A percentile compares a stretch with the other conserved stretches of the same genome.
These are phyloP conservation scores for Gerris buenoi DNA, from an alignment of 1,140 invertebrate genomes.

Conservation along the genomic window DNA sequence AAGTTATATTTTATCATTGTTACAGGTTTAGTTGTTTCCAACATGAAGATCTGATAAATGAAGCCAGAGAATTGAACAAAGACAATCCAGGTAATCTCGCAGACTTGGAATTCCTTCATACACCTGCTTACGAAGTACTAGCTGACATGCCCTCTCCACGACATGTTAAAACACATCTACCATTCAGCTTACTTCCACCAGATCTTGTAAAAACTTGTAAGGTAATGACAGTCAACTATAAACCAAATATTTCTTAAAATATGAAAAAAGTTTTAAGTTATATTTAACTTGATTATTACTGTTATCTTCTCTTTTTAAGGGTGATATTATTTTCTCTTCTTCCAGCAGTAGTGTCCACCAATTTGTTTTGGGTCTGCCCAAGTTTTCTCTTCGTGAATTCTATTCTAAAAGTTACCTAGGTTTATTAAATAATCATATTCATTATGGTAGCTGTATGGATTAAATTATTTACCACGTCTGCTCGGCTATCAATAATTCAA, in stretches of 20 bases:
- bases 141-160: conserved; percentile 33
- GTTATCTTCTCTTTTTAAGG: no score
- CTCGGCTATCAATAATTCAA: no score
- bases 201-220: conserved; percentile 37
- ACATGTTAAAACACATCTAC: conserved; percentile 45
- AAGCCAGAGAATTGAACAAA: background rate
- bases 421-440: no score
- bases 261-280: conserved; percentile 18
- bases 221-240: conserved; percentile 58
- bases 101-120: background rate
- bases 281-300: no score
- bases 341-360: no score
- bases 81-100: background rate
- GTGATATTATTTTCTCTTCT: no score
- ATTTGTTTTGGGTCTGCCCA: no score
- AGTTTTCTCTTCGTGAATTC: no score
- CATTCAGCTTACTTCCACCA: conserved; percentile 49
- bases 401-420: no score
- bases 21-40: background rate
- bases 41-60: background rate
- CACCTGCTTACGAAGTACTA: conserved; percentile 12
- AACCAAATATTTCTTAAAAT: conserved; percentile 70
- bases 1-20: no score
- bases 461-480: no score
- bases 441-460: no score